These are phyloP conservation scores for Notarius quadriscutis DNA, from an alignment of 2,113 vertebrate genomes.

Conservation along the genomic window DNA sequence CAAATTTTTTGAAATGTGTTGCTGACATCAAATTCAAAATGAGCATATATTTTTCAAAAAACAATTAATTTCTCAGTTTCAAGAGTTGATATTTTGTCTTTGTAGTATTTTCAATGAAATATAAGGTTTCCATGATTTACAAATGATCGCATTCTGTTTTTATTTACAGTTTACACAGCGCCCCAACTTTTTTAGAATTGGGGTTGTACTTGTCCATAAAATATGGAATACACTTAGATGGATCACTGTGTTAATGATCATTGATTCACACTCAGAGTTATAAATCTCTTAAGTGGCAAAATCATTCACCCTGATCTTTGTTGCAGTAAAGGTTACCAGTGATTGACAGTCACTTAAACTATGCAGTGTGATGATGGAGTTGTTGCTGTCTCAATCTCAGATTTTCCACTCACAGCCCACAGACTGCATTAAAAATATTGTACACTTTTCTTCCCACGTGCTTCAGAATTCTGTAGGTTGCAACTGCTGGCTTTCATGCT, in stretches of 20 bases:
- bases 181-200: too few species aligned
- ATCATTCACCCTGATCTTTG: not conserved
- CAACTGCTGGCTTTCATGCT: not conserved
- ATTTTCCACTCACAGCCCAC: not conserved
- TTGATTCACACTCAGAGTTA: not conserved
- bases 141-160: too few species aligned
- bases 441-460: not conserved
- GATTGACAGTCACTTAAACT: slow-evolving; percentile 7
- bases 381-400: not conserved
- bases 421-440: not conserved
- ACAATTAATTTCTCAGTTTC: too few species aligned
- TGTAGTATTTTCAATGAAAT: too few species aligned
- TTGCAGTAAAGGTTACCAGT: not conserved
- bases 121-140: too few species aligned
- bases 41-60: too few species aligned
- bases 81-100: too few species aligned
- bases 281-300: not conserved
- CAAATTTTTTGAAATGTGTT: too few species aligned
- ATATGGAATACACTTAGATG: not conserved
- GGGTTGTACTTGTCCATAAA: not conserved
- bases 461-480: not conserved
- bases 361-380: not conserved
- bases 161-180: too few species aligned
- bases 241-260: not conserved
- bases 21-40: too few species aligned